A percentile compares a stretch with the other conserved stretches of the same genome.
Evolutionary conservation across 2,113 vertebrate genomes (phyloP).

Genomic region (Potamarius usumacintae): DNA sequence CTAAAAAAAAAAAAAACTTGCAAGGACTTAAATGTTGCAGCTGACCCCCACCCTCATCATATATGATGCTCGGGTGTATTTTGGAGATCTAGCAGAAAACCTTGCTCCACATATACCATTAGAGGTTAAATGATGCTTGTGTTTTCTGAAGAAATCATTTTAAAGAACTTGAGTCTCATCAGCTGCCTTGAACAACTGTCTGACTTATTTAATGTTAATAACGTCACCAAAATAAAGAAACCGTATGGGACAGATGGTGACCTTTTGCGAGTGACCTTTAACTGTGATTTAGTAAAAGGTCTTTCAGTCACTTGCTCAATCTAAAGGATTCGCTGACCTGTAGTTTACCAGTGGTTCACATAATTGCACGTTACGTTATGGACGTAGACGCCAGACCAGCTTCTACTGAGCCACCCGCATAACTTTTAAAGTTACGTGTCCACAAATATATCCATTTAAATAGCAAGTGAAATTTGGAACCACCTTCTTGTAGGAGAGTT

Average conservation of each 20-base stretch:
- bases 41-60: neutral
- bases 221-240: neutral
- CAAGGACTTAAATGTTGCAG: neutral
- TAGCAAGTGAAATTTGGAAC: neutral
- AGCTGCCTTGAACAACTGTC: neutral
- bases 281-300: conserved; percentile 6
- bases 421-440: neutral
- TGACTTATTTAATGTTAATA: neutral
- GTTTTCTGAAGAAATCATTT: neutral
- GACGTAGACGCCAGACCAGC: neutral
- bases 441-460: neutral
- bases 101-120: neutral
- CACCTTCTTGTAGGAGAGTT: neutral
- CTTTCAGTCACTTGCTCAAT: neutral
- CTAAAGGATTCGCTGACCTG: neutral
- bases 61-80: neutral
- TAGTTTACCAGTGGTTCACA: neutral
- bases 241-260: neutral
- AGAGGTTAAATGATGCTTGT: neutral
- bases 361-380: neutral
- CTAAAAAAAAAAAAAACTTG: neutral
- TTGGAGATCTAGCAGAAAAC: neutral
- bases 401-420: neutral
- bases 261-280: conserved; percentile 25
- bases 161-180: neutral